Evolutionary conservation across 2,113 vertebrate species (phyloP).

Genomic region (Manacus vitellinus): DNA sequence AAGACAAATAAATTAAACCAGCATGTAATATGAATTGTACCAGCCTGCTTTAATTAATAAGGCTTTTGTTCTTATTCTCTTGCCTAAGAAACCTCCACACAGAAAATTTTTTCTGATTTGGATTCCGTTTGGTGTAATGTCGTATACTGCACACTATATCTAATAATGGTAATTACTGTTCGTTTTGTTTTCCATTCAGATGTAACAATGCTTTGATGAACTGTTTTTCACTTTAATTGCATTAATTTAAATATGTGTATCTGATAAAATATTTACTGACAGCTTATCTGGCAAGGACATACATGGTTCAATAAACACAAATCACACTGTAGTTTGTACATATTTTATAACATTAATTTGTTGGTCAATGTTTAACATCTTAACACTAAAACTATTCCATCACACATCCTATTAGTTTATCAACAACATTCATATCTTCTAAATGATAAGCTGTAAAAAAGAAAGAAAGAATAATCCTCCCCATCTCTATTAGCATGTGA

Average conservation of each 20-base stretch:
- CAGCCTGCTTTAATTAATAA: not conserved
- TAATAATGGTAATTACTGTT: conserved; percentile 44
- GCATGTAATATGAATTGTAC: not conserved
- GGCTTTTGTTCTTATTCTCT: not conserved
- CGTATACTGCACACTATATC: not conserved
- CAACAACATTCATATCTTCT: conserved; percentile 15
- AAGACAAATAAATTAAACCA: not conserved
- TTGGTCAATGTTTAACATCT: conserved; percentile 53
- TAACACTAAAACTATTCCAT: not conserved
- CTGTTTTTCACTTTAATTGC: conserved; percentile 53
- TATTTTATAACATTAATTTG: conserved; percentile 61
- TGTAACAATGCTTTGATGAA: conserved; percentile 56
- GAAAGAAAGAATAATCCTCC: not conserved
- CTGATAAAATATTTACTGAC: conserved; percentile 51
- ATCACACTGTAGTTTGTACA: conserved; percentile 1
- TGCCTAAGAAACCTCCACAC: not conserved
- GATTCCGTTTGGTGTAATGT: not conserved
- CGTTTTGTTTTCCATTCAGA: conserved; percentile 27
- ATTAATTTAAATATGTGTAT: conserved; percentile 46
- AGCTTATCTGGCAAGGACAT: conserved; percentile 34
- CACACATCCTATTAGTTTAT: conserved; percentile 30
- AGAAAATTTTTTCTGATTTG: not conserved
- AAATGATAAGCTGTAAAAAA: conserved; percentile 15
- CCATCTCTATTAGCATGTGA: not conserved
- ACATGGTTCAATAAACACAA: not conserved